These are phyloP conservation scores for Oscheius sp. DNA, from an alignment of 2,888 invertebrate genomes.

Conservation along the genomic window DNA sequence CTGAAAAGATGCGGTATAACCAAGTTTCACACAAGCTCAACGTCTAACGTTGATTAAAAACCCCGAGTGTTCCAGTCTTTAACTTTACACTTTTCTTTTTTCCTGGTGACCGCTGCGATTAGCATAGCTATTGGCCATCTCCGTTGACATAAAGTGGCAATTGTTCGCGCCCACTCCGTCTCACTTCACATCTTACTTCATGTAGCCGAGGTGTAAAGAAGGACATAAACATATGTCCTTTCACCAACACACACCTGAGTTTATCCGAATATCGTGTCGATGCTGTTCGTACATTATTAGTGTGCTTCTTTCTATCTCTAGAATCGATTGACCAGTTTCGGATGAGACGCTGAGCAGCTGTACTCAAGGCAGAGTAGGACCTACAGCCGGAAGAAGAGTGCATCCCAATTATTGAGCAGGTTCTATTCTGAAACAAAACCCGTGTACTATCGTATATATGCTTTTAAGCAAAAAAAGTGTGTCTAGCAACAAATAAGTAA, in stretches of 20 bases:
- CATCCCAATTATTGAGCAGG: slow-evolving; percentile 52
- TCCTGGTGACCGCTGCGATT: too few relatives aligned
- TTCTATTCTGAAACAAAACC: slow-evolving; percentile 40
- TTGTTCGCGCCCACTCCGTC: too few relatives aligned
- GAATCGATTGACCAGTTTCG: slow-evolving; percentile 48
- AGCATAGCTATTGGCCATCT: too few relatives aligned
- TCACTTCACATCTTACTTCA: too few relatives aligned
- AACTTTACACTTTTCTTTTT: neutral
- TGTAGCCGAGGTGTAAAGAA: neutral
- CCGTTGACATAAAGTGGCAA: neutral
- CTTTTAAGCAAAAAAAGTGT: too few relatives aligned
- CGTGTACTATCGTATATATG: too few relatives aligned
- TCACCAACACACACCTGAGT: slow-evolving; percentile 15
- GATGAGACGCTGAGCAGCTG: slow-evolving; percentile 43
- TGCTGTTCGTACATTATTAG: slow-evolving; percentile 31
- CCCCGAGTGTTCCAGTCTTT: neutral
- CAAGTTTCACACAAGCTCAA: neutral
- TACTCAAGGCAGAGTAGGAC: slow-evolving; percentile 41
- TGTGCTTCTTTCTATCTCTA: slow-evolving; percentile 37
- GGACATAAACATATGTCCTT: neutral
- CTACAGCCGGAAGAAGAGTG: slow-evolving; percentile 46
- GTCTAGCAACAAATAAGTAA: too few relatives aligned
- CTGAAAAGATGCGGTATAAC: slow-evolving; percentile 38
- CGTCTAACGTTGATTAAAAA: slow-evolving; percentile 4
- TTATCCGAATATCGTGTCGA: slow-evolving; percentile 36